These are phyloP conservation scores for Dolichotis patagonum DNA, from an alignment of 2,113 vertebrate genomes.

Conservation along the genomic window DNA sequence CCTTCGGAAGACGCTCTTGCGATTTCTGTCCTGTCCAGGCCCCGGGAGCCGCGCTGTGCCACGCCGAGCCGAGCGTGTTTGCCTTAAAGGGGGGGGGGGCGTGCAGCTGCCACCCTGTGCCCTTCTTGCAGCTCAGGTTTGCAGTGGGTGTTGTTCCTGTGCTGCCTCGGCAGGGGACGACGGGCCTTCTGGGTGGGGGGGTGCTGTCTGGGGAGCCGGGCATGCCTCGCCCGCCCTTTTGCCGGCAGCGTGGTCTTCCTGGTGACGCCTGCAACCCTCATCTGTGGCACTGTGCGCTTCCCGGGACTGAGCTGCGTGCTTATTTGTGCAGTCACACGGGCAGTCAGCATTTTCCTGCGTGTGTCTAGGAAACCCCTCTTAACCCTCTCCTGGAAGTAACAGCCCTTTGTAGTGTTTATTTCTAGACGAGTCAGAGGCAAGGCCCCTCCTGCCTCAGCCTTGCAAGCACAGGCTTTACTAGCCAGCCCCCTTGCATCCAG, in stretches of 20 bases:
- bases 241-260: no score
- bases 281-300: not conserved
- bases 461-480: rapidly evolving
- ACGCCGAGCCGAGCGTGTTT: no score
- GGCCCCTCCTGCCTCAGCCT: not conserved
- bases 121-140: conserved; percentile 53
- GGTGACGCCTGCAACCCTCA: not conserved
- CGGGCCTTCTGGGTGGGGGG: not conserved
- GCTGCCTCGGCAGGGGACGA: conserved; percentile 45
- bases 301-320: not conserved
- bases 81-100: no score
- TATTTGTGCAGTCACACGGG: not conserved
- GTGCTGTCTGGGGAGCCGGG: not conserved
- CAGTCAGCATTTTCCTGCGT: not conserved
- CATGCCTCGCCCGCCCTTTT: no score
- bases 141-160: conserved; percentile 68
- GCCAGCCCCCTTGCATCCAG: not conserved
- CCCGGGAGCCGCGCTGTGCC: no score
- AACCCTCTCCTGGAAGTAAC: not conserved
- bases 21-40: no score
- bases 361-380: not conserved
- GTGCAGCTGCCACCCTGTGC: not conserved
- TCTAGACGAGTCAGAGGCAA: not conserved
- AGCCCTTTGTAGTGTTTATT: not conserved
- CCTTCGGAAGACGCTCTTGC: no score